Evolutionary conservation across 2,888 invertebrate genomes (phyloP), one percentile per base, ranked within the genome.

Genomic region (Agrotis puta): DNA sequence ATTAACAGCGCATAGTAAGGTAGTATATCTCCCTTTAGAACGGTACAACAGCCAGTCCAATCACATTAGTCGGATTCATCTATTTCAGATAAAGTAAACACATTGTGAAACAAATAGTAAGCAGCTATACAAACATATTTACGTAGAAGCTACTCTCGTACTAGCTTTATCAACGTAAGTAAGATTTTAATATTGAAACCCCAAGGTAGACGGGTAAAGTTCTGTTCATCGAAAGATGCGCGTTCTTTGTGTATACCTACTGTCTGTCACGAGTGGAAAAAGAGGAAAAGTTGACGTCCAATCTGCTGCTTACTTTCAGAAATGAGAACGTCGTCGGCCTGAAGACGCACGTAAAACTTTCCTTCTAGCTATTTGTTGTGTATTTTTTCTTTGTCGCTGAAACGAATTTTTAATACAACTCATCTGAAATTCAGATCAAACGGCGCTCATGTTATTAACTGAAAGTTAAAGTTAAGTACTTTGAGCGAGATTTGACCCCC

Each of bases 291-390:
- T 92, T 93, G 92, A 90, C 90, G 92, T 93, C 87, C 92, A 92
- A 93, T 93, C 91, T 90, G 87, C 88, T 91, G 91, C 90, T 89
- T 93, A 93, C 93, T 93, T 93, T 92, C 82, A 90, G 88, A 94
- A 91, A 94, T 93, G 93, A 93, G 89, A 92, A 85, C 89, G 88
- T 83, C 86, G 85, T 64, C 87, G 83, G 87, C 77, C 87, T 87
- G 80, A 85, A 90, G 88, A 88, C 85, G 85, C 81, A 86, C 85
- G 87, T 81, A 85, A 87, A 92, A 92, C 85, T 92, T 90, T 87
- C 73, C 82, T 81, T 72, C 82, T 81, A 79, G 67, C 63, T 79
- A 83, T 85, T 87, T 81, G 83, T 82, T 83, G 74, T 67, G 70
- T 84, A 81, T 83, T 87, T 85, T 77, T 85, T 84, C 66, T 70